Evolutionary conservation across 92 coral and sea anemone species (phyloP).

Genomic region (Heliopora coerulea): DNA sequence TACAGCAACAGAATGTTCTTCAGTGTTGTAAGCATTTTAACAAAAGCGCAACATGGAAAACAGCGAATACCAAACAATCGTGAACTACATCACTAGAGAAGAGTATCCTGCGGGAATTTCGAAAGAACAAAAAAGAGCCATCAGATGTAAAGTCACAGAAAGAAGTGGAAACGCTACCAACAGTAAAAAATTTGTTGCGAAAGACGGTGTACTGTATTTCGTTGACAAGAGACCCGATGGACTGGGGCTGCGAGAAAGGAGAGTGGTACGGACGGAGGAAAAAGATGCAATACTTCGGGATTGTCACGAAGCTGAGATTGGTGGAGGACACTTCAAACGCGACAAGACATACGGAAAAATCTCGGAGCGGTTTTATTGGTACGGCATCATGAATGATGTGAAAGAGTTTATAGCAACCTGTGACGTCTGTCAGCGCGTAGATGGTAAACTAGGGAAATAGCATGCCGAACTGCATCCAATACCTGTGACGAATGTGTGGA

Average conservation of each 20-base stretch:
- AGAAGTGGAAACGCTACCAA: neutral
- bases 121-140: slow-evolving; percentile 35
- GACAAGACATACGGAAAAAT: slow-evolving; percentile 40
- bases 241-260: slow-evolving; percentile 22
- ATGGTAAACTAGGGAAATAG: slow-evolving; percentile 35
- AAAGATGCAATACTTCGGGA: slow-evolving; percentile 37
- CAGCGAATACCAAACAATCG: slow-evolving; percentile 7
- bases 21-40: slow-evolving; percentile 20
- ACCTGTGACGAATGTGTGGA: slow-evolving; percentile 39
- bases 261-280: slow-evolving; percentile 34
- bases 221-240: slow-evolving; percentile 19
- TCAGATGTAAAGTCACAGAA: slow-evolving; percentile 25
- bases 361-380: slow-evolving; percentile 47
- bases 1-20: slow-evolving; percentile 4
- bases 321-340: slow-evolving; percentile 43
- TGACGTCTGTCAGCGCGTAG: slow-evolving; percentile 39
- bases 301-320: slow-evolving; percentile 45
- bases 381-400: slow-evolving; percentile 45
- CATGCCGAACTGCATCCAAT: slow-evolving; percentile 42
- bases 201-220: slow-evolving; percentile 9
- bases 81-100: slow-evolving; percentile 21
- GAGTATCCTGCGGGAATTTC: slow-evolving; percentile 23
- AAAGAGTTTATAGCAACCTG: slow-evolving; percentile 36
- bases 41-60: slow-evolving; percentile 27
- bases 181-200: slow-evolving; percentile 24